A percentile compares a stretch with the other conserved stretches of the same genome.
Conservation (phyloP, 2,888 invertebrate species). For the Ormyrus thymus region DNA sequence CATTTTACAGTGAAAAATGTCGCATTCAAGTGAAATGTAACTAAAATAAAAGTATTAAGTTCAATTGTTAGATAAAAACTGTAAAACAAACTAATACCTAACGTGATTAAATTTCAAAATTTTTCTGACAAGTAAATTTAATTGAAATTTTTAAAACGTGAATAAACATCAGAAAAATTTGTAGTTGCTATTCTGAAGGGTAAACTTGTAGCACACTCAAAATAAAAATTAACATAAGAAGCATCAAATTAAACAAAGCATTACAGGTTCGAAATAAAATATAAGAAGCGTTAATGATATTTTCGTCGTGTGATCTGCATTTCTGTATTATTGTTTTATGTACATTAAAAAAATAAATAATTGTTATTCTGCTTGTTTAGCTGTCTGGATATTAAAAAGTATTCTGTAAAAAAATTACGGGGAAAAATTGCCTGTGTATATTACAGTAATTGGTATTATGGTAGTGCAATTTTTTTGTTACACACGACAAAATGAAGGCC, state of each 20-base stretch:
- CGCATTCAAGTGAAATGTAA: conserved; percentile 48
- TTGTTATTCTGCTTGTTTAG: conserved; percentile 24
- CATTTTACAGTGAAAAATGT: conserved; percentile 33
- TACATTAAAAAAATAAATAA: conserved; percentile 7
- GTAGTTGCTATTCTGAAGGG: conserved; percentile 23
- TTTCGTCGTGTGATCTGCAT: conserved; percentile 56
- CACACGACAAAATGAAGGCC: conserved; percentile 58
- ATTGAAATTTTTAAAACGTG: neutral
- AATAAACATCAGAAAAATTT: conserved; percentile 38
- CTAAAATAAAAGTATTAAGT: conserved; percentile 58
- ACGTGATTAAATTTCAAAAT: conserved; percentile 30
- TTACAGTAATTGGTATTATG: conserved; percentile 24
- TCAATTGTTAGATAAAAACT: conserved; percentile 56
- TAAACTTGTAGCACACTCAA: conserved; percentile 50
- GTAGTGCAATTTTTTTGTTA: conserved; percentile 53
- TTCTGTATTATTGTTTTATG: conserved; percentile 24
- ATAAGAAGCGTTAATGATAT: conserved; percentile 53
- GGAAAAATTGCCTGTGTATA: conserved; percentile 25
- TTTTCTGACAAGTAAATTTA: conserved; percentile 24
- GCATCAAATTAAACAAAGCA: conserved; percentile 53
- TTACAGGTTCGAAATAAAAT: conserved; percentile 49
- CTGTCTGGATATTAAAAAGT: conserved; percentile 18
- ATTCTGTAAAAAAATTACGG: conserved; percentile 7
- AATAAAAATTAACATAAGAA: conserved; percentile 52
- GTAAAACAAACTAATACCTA: conserved; percentile 55